Conservation (phyloP, 2,113 vertebrate species). For the Coryphaenoides rupestris region DNA sequence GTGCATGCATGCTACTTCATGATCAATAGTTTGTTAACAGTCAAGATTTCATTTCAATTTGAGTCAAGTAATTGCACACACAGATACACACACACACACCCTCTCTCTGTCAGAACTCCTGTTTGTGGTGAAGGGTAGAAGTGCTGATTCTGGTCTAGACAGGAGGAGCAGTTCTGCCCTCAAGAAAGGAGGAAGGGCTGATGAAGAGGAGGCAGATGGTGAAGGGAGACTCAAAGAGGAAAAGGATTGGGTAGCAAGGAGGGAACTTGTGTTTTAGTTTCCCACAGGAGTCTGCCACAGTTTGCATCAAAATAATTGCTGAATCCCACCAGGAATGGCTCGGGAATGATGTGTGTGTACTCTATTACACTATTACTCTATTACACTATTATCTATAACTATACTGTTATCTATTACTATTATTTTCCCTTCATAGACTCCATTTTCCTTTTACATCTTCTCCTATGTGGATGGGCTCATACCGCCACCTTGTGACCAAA, state of each 20-base stretch:
- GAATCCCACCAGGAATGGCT: conserved; percentile 8
- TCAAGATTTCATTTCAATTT: too few relatives aligned
- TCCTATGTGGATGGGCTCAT: conserved; percentile 4
- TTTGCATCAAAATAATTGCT: conserved; percentile 19
- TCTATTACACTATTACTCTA: not conserved
- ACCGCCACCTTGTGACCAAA: conserved; percentile 48
- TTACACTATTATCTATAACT: conserved; percentile 5
- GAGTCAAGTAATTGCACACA: too few relatives aligned
- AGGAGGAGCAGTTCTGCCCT: not conserved
- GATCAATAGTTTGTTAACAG: too few relatives aligned
- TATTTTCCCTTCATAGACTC: not conserved
- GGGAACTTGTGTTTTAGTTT: not conserved
- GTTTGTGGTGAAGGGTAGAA: conserved; percentile 12
- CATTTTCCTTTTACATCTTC: too few relatives aligned
- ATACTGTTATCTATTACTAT: too few relatives aligned
- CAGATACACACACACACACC: not conserved
- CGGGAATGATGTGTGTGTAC: not conserved
- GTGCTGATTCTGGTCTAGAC: conserved; percentile 18
- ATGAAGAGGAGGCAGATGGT: not conserved
- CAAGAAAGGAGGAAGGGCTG: not conserved
- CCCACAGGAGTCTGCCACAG: not conserved
- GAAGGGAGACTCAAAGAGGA: not conserved
- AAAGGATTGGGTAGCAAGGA: not conserved
- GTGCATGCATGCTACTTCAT: too few relatives aligned
- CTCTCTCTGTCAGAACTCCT: not conserved